Base-by-base conservation (phyloP, 2,888 invertebrate species). In the Amorpha juglandis region DNA sequence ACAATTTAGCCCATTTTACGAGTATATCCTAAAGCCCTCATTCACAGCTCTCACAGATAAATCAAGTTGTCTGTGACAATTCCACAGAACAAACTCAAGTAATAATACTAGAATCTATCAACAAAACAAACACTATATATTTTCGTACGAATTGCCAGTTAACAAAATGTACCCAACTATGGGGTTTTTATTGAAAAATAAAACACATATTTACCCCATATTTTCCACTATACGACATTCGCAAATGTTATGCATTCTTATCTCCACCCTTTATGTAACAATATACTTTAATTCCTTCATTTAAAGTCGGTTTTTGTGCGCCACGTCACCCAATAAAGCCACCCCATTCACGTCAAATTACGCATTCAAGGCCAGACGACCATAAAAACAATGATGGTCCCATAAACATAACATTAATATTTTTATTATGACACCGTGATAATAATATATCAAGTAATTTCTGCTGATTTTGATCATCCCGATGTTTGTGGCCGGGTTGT, bases 321-420 rank as follows among this genome's bases (percentile, higher is more conserved):
- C 6, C 6, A 6, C 33, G n/a, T 47, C 27, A 33, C 33, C 9
- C 33, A 42, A 33, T 35, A 71, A 75, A 68, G 70, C 71, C 74
- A 66, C 58, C 66, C 68, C 71, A 70, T 76, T 72, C 72, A 71
- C 51, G 62, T 64, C 19, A 50, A 47, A 73, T 78, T 74, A 73
- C 68, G 71, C 73, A 77, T 77, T 76, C 77, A 76, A 75, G 77
- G 76, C 72, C 45, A 62, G 62, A 45, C 67, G 71, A 69, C 70
- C 73, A 73, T 74, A 70, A 71, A 69, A 72, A 75, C 78, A 78
- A 79, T 78, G 75, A 76, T 75, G 72, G n/a, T 68, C 68, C 70
- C 71, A 72, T 78, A 73, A 75, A 74, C 67, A 77, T 77, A 73
- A 74, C 72, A 64, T 73, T 62, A 62, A 52, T 62, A 51, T 66